A percentile compares a stretch with the other conserved stretches of the same genome.
Evolutionary conservation across 2,113 vertebrate genomes (phyloP).

Genomic region (Crypturellus undulatus): DNA sequence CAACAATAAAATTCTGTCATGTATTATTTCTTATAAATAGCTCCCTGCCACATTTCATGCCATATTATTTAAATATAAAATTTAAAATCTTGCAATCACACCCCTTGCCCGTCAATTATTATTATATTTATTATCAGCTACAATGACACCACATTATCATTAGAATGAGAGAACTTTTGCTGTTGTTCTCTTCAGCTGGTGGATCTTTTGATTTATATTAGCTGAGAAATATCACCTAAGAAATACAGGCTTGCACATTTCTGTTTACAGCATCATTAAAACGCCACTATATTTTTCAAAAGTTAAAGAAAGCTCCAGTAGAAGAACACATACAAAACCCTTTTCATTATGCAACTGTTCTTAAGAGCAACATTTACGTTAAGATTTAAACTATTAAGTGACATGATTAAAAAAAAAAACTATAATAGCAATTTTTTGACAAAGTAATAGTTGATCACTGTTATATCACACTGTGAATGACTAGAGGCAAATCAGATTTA

Average conservation of each 20-base stretch:
- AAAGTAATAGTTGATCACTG: conserved; percentile 24
- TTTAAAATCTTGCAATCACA: neutral
- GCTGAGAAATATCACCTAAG: conserved; percentile 28
- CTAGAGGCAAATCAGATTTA: conserved; percentile 56
- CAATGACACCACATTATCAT: neutral
- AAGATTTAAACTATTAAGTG: conserved; percentile 23
- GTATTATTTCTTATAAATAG: conserved; percentile 26
- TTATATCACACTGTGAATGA: conserved; percentile 35
- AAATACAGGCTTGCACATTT: neutral
- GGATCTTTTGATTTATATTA: conserved; percentile 12
- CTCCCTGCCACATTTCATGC: neutral
- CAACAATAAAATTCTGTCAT: neutral
- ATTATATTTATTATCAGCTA: neutral
- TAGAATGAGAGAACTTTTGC: conserved; percentile 4
- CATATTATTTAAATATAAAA: neutral
- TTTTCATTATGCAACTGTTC: neutral
- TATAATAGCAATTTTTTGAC: conserved; percentile 22
- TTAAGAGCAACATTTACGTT: conserved; percentile 31
- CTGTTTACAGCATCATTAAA: conserved; percentile 59
- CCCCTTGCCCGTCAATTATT: neutral
- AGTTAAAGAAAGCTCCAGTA: neutral
- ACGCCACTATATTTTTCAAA: conserved; percentile 37
- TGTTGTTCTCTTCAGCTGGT: neutral
- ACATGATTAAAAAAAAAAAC: neutral
- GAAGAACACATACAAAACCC: conserved; percentile 15